These are phyloP conservation scores for Anguilla obscura DNA, from an alignment of 2,797 vertebrate genomes.

Conservation along the genomic window DNA sequence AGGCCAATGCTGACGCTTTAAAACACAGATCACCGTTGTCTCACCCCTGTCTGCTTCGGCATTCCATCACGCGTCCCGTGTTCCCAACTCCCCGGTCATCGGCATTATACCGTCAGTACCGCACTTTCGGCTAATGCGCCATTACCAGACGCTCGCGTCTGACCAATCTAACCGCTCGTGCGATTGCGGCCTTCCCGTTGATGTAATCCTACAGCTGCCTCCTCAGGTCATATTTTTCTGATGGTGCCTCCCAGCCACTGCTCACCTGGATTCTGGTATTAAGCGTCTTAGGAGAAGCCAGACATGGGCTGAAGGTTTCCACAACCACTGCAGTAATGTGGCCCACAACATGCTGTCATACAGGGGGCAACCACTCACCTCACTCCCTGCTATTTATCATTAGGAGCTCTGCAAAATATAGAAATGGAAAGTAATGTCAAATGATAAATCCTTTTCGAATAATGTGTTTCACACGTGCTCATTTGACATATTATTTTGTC, in stretches of 20 bases:
- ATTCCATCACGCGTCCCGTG: background rate
- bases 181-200: background rate
- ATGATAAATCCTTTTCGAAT: background rate
- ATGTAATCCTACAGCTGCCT: constrained; percentile 5
- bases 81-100: background rate
- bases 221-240: background rate
- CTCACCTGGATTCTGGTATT: background rate
- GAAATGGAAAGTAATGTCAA: constrained; percentile 4
- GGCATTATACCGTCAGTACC: background rate
- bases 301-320: background rate
- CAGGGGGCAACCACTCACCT: background rate
- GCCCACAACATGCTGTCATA: constrained; percentile 1
- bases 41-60: background rate
- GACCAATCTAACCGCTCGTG: background rate
- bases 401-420: background rate
- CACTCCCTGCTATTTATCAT: background rate
- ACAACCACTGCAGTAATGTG: constrained; percentile 12
- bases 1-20: background rate
- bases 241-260: background rate
- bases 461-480: background rate
- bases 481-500: background rate
- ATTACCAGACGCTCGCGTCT: background rate
- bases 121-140: background rate
- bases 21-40: background rate
- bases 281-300: background rate